Percentiles rank a stretch among this genome's conserved stretches.
phyloP scores from a whole-genome alignment of 2,797 vertebrate species.

The Syndactyla subalaris region DNA sequence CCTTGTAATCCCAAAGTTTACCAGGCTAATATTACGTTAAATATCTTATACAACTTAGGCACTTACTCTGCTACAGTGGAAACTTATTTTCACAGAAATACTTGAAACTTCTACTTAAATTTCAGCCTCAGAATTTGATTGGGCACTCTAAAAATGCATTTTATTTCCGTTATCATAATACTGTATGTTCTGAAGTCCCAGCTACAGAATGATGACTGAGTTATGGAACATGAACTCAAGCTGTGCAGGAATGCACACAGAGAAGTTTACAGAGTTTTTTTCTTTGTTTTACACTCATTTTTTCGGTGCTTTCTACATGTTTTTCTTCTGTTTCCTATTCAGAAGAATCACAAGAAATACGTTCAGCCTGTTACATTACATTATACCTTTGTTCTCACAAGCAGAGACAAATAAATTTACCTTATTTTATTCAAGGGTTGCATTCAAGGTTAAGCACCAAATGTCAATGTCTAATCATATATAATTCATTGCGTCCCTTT shows the following conservation, averaged over 20 bases:
- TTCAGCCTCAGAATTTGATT: conserved; percentile 83
- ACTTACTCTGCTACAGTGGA: conserved; percentile 47
- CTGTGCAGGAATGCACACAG: conserved; percentile 67
- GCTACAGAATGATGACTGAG: conserved; percentile 78
- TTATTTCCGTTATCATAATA: conserved; percentile 81
- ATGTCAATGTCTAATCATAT: not conserved
- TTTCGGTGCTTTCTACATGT: not conserved
- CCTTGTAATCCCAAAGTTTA: not conserved
- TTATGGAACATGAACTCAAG: conserved; percentile 82
- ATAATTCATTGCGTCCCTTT: not conserved
- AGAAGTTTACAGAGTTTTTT: not conserved
- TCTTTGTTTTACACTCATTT: not conserved
- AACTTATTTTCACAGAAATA: conserved; percentile 74
- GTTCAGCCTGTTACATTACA: not conserved
- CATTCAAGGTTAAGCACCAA: not conserved
- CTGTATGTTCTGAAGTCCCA: conserved; percentile 78
- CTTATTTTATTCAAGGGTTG: not conserved
- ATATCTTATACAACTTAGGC: not conserved
- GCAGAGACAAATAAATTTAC: not conserved
- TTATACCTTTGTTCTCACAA: not conserved
- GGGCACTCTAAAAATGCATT: conserved; percentile 81
- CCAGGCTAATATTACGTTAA: not conserved
- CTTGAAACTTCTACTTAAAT: conserved; percentile 86
- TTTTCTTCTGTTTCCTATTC: not conserved
- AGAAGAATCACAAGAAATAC: not conserved